Evolutionary conservation across 2,113 vertebrate species (phyloP).

Genomic region (Platichthys stellatus): DNA sequence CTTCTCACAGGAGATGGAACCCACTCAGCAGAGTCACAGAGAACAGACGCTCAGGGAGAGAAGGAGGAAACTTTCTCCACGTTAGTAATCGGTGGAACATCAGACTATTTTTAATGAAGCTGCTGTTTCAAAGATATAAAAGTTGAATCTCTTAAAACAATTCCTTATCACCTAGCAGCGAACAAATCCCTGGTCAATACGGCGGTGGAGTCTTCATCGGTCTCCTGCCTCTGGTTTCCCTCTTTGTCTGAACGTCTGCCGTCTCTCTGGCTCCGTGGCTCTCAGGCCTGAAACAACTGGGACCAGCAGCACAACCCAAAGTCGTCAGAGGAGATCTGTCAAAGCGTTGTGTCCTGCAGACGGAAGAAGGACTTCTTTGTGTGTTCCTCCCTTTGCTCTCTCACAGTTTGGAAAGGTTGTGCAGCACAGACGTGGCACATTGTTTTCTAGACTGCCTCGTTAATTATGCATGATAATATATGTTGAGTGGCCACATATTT

Average conservation of each 20-base stretch:
- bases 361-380: conserved; percentile 35
- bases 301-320: not conserved
- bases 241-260: not conserved
- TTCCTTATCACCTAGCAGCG: not conserved
- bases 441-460: not conserved
- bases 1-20: too few relatives aligned
- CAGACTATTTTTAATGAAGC: too few relatives aligned
- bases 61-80: too few relatives aligned
- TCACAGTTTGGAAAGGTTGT: not conserved
- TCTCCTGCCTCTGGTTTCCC: not conserved
- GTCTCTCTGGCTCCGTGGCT: not conserved
- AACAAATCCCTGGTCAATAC: not conserved
- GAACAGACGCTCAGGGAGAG: too few relatives aligned
- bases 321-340: not conserved
- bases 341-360: not conserved
- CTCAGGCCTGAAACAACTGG: not conserved
- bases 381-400: conserved; percentile 1
- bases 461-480: conserved; percentile 60
- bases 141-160: not conserved
- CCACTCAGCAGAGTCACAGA: too few relatives aligned
- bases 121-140: too few relatives aligned
- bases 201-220: too few relatives aligned
- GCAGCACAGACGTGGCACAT: not conserved
- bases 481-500: conserved; percentile 51
- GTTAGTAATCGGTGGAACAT: too few relatives aligned